Evolutionary conservation across 2,113 vertebrate species (phyloP).

Genomic region (Malurus cyaneus): DNA sequence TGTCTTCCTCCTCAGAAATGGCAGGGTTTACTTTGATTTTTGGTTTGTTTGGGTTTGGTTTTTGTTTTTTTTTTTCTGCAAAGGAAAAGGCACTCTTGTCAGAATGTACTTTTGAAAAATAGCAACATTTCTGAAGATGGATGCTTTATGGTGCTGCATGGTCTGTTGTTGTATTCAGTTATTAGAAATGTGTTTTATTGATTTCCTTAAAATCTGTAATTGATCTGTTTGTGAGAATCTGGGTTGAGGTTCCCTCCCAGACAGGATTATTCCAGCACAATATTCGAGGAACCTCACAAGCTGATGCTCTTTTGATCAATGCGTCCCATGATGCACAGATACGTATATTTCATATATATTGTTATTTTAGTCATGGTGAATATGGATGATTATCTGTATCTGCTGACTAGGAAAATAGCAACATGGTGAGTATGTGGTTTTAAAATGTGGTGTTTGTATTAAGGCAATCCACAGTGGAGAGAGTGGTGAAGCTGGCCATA

Average conservation of each 20-base stretch:
- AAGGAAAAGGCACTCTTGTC: neutral
- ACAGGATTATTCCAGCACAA: neutral
- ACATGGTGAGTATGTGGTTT: neutral
- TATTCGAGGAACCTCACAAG: neutral
- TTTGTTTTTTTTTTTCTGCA: neutral
- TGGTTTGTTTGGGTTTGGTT: neutral
- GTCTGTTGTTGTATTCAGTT: neutral
- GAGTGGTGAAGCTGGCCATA: neutral
- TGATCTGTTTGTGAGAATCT: neutral
- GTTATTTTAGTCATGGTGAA: neutral
- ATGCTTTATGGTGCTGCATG: neutral
- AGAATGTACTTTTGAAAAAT: neutral
- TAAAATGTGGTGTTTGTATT: neutral
- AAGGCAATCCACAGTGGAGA: neutral
- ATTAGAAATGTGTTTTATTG: neutral
- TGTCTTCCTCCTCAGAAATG: neutral
- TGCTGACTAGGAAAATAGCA: conserved; percentile 5
- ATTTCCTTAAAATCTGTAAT: neutral
- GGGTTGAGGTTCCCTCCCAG: neutral
- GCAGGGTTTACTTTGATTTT: neutral
- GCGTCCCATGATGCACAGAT: neutral
- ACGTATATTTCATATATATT: neutral
- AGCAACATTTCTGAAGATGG: neutral
- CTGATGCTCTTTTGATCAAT: neutral
- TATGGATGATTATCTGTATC: conserved; percentile 24